Percentiles rank a stretch among this genome's conserved stretches.
Evolutionary conservation across 2,797 vertebrate genomes (phyloP).

Genomic region (Acridotheres tristis): DNA sequence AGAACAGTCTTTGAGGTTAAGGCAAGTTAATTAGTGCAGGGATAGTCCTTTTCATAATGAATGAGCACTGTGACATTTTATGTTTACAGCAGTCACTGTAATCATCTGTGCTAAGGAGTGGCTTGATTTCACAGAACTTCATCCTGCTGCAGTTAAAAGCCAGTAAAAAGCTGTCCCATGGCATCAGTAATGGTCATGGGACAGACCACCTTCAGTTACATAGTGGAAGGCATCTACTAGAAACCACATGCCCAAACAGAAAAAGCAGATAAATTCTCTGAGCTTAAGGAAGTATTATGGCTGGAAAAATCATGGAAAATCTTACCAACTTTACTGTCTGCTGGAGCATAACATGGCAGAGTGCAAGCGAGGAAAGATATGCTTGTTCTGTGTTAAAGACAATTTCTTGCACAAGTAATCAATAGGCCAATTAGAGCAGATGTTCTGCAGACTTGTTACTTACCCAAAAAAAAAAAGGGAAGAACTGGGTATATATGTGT

Average conservation of each 20-base stretch:
- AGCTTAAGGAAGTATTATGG: not conserved
- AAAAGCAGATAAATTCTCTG: not conserved
- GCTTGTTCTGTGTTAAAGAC: not conserved
- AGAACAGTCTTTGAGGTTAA: not conserved
- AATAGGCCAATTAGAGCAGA: not conserved
- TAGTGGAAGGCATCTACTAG: not conserved
- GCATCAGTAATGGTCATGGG: too few relatives aligned
- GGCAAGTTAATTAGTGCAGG: not conserved
- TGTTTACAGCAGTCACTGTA: not conserved
- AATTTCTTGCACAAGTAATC: not conserved
- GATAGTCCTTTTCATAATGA: not conserved
- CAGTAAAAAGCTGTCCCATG: not conserved
- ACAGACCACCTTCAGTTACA: not conserved
- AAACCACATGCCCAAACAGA: not conserved
- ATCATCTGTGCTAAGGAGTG: not conserved
- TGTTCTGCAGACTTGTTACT: not conserved
- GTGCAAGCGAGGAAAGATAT: not conserved
- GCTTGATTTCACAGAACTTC: not conserved
- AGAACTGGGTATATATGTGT: not conserved
- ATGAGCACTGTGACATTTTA: not conserved
- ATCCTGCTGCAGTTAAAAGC: not conserved
- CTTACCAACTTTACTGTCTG: not conserved
- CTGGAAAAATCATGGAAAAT: not conserved
- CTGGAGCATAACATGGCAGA: not conserved
- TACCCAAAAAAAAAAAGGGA: not conserved